A percentile compares a stretch with the other conserved stretches of the same genome.
Evolutionary conservation across 1,140 invertebrate genomes (phyloP).

Genomic region (Hycleus phaleratus): DNA sequence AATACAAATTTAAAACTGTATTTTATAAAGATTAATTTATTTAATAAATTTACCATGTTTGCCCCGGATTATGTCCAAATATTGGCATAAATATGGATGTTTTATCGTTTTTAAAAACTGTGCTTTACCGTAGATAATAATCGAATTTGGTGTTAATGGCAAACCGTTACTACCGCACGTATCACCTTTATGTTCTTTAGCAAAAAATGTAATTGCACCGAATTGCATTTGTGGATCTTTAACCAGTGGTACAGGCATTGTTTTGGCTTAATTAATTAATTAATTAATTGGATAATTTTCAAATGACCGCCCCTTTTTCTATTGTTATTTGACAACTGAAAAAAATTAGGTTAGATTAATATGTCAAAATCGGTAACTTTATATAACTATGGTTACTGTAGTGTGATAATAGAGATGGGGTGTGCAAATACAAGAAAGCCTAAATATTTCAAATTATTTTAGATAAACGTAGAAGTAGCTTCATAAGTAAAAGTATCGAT

Average conservation of each 20-base stretch:
- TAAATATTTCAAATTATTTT: no score
- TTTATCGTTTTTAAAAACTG: conserved; percentile 73
- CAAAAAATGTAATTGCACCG: conserved; percentile 84
- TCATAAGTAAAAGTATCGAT: no score
- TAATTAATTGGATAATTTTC: not conserved
- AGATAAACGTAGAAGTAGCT: no score
- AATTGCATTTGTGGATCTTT: conserved; percentile 46
- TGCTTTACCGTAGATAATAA: conserved; percentile 84
- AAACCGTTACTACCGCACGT: conserved; percentile 92
- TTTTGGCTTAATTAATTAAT: not conserved
- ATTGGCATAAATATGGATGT: conserved; percentile 77
- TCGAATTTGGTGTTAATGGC: conserved; percentile 91
- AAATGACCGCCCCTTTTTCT: no score
- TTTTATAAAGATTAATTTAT: conserved; percentile 17
- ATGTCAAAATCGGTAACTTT: no score
- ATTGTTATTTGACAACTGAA: no score
- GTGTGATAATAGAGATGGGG: no score
- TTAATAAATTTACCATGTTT: conserved; percentile 75
- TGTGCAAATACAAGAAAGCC: no score
- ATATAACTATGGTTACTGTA: no score
- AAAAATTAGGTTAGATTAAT: no score
- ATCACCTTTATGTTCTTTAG: conserved; percentile 81
- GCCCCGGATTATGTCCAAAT: conserved; percentile 84
- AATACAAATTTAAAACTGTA: conserved; percentile 42
- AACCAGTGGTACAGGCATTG: conserved; percentile 19